Conservation (phyloP, 2,797 vertebrate genomes). For the Ceyx erithaca region DNA sequence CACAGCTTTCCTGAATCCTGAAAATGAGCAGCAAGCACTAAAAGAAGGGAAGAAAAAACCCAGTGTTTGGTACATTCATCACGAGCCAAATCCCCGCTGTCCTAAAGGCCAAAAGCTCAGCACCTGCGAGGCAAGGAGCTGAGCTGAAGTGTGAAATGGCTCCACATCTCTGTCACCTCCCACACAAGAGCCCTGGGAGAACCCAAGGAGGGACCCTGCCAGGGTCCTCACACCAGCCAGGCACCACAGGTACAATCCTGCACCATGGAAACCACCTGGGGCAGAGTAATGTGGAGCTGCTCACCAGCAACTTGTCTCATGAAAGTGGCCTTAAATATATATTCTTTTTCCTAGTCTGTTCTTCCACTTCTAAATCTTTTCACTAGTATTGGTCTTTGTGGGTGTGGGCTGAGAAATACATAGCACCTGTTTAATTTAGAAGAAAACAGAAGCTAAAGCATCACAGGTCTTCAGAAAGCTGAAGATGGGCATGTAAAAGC, state of each 20-base stretch:
- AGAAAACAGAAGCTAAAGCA: neutral
- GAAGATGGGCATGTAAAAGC: neutral
- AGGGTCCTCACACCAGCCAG: fast-evolving
- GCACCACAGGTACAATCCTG: fast-evolving
- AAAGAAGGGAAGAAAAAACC: neutral
- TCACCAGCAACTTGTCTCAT: neutral
- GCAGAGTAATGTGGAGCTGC: fast-evolving
- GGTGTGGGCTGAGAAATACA: neutral
- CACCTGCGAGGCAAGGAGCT: fast-evolving
- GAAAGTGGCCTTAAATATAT: neutral
- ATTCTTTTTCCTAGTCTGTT: neutral
- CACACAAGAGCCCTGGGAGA: neutral
- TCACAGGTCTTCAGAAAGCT: neutral
- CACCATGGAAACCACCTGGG: fast-evolving
- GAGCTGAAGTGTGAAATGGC: neutral
- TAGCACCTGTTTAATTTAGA: neutral
- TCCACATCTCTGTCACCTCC: neutral
- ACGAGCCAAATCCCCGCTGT: neutral
- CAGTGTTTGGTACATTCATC: neutral
- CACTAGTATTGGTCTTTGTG: neutral
- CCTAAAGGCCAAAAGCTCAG: neutral
- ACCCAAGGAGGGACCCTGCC: neutral
- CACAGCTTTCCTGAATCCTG: constrained; percentile 8
- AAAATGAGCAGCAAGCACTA: neutral
- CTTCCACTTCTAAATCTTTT: neutral